Percentiles rank a stretch among this genome's conserved stretches.
Evolutionary conservation across 2,888 invertebrate genomes (phyloP).

Genomic region (Prenolepis imparis): DNA sequence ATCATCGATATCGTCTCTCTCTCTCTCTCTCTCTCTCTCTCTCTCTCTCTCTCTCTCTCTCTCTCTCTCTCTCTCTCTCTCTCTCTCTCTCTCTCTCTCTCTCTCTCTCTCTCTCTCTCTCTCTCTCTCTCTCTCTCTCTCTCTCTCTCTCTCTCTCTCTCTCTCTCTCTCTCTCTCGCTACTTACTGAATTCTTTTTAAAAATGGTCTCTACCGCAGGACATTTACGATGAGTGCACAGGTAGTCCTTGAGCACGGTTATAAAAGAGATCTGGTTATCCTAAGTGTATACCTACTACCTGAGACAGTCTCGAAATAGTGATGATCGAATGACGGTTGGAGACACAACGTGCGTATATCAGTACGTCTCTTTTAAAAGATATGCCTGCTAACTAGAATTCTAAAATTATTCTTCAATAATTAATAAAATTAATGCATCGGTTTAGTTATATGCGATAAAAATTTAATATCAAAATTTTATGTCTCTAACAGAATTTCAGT

Average conservation of each 20-base stretch:
- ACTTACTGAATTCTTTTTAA: conserved; percentile 43
- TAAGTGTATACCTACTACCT: conserved; percentile 37
- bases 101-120: background rate
- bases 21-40: background rate
- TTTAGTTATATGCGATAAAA: background rate
- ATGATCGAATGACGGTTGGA: conserved; percentile 23
- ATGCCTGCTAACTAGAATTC: background rate
- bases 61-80: background rate
- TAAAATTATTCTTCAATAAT: background rate
- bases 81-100: background rate
- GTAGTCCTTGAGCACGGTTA: conserved; percentile 56
- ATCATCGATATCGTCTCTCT: conserved; percentile 5
- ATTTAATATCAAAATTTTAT: conserved; percentile 17
- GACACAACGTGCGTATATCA: background rate
- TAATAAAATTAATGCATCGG: conserved; percentile 20
- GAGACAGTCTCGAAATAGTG: conserved; percentile 44
- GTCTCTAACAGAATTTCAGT: background rate
- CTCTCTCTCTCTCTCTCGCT: background rate
- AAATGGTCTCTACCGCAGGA: conserved; percentile 28
- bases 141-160: background rate
- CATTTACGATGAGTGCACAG: conserved; percentile 56
- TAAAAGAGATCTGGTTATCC: conserved; percentile 56
- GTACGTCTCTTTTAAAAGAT: conserved; percentile 14
- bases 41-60: background rate
- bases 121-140: background rate